Base-by-base conservation (phyloP, 2,797 vertebrate genomes). In the Melopsittacus undulatus region DNA sequence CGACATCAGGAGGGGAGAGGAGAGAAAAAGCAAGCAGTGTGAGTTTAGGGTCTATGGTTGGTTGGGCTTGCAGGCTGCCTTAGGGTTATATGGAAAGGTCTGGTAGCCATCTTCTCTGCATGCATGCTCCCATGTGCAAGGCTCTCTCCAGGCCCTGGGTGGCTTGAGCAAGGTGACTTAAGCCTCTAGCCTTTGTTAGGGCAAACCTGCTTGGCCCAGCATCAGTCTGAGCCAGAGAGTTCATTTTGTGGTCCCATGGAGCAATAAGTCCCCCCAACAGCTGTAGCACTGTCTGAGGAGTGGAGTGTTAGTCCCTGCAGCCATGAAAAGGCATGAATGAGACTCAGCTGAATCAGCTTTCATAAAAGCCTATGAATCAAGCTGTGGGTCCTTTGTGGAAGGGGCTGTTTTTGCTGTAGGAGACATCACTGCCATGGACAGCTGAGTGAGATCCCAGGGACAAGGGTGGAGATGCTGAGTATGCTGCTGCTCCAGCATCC, bases 1-100 rank as follows among this genome's bases (percentile, higher is more conserved):
- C 83, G 96, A 94, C 91, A 85, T 95, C 82, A 87, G 87, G 90
- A 93, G 80, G 72, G 59, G 24, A 79, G 81, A 80, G 52, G 54
- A 89, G n/a, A 73, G 75, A 85, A 80, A 91, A 87, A 92, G 80
- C 17, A 1, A 94, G 83, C 78, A 91, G 92, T 92, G 76, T 57
- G 77, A 81, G 77, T 26, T 45, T 83, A 70, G 93, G 89, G 64
- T 27, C 90, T 8, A 0, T 2, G 30, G 56, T 16, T 49, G 20
- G 43, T 79, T 59, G 86, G 67, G 66, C 79, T 90, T 66, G 49
- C 24, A 13, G 72, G 67, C 56, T 67, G 51, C 67, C 21, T 17
- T n/a, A 66, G 26, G 84, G 76, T 61, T 17, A 5, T 3, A 0
- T n/a, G 70, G 80, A 87, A 61, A 56, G 64, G 27, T 45, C 90